Percentiles rank a stretch among this genome's conserved stretches.
phyloP scores from a whole-genome alignment of 2,888 invertebrate genomes.

The Drosophila lutescens region DNA sequence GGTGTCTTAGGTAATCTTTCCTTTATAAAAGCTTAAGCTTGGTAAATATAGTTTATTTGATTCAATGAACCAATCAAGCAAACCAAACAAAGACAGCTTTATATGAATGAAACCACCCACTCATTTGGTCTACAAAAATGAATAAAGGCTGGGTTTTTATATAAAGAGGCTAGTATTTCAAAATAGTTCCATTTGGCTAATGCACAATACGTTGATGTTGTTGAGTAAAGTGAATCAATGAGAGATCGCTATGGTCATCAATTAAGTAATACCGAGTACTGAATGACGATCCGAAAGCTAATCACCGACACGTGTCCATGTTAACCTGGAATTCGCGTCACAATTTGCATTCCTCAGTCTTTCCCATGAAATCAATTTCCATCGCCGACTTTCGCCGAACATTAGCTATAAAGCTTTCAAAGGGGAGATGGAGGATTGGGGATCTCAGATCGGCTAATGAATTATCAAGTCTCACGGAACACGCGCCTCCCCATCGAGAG shows the following conservation, averaged over 20 bases:
- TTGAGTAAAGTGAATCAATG: neutral
- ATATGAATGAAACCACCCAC: neutral
- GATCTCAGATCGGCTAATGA: slow-evolving; percentile 26
- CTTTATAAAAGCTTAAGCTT: neutral
- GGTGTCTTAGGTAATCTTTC: neutral
- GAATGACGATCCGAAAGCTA: neutral
- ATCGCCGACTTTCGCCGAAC: slow-evolving; percentile 34
- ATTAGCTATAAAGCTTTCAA: neutral
- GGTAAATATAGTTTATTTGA: neutral
- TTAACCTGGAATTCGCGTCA: slow-evolving; percentile 15
- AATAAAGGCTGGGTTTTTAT: neutral
- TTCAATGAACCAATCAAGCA: neutral
- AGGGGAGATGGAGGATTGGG: neutral
- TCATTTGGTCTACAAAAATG: neutral
- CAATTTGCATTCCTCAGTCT: slow-evolving; percentile 12
- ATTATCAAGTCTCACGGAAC: slow-evolving; percentile 21
- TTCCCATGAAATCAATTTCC: slow-evolving; percentile 52
- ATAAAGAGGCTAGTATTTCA: too few relatives aligned
- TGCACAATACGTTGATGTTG: neutral
- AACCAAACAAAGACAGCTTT: neutral
- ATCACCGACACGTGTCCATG: slow-evolving; percentile 30
- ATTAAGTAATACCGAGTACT: neutral
- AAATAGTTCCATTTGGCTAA: neutral
- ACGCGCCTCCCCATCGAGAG: slow-evolving; percentile 22
- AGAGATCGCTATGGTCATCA: neutral